phyloP scores from a whole-genome alignment of 2,113 vertebrate genomes.

The Cranoglanis bouderius region DNA sequence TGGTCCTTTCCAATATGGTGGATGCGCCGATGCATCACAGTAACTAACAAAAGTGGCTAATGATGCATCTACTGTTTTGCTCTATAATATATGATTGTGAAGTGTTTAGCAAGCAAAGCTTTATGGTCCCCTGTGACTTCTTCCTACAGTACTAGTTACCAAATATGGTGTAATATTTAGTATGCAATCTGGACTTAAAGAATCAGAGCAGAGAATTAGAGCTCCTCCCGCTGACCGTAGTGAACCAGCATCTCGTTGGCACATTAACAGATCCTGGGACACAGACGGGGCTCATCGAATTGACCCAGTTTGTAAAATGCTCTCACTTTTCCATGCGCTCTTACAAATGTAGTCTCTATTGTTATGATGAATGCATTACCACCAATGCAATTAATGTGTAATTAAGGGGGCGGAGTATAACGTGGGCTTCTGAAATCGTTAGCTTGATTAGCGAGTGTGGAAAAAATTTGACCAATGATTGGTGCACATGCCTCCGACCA shows the following conservation, averaged over 20 bases:
- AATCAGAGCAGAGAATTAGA: neutral
- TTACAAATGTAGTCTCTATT: neutral
- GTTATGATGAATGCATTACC: neutral
- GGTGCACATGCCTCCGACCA: neutral
- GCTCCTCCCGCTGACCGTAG: neutral
- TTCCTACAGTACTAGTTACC: neutral
- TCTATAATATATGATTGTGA: neutral
- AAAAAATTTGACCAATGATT: neutral
- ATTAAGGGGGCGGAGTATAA: neutral
- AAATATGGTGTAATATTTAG: neutral
- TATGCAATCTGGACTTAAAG: neutral
- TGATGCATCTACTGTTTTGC: neutral
- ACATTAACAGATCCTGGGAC: neutral
- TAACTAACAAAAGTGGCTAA: neutral
- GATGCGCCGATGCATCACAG: neutral
- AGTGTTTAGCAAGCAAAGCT: neutral
- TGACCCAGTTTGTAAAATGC: neutral
- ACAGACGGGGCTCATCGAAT: neutral
- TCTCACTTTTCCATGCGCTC: neutral
- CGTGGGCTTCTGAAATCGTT: neutral
- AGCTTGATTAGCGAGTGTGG: neutral
- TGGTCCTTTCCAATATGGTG: neutral
- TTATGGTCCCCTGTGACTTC: neutral
- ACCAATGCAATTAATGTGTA: neutral
- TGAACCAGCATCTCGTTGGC: neutral